These are phyloP conservation scores for Parazoanthus atlanticus DNA, from an alignment of 92 coral and sea anemone species.

Conservation along the genomic window DNA sequence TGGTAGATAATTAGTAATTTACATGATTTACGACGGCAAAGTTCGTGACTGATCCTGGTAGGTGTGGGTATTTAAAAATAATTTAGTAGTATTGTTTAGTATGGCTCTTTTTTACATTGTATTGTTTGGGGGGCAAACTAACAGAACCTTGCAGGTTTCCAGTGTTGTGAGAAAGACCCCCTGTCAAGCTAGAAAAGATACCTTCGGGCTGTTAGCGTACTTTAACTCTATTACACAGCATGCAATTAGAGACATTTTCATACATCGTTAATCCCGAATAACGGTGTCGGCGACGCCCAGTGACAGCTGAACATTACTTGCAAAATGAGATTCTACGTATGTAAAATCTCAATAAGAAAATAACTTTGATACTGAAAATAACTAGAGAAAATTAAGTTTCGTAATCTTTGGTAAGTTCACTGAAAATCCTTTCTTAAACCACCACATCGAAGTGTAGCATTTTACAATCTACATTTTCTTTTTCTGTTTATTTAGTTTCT, in stretches of 20 bases:
- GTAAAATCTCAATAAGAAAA: not conserved
- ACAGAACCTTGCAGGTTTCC: conserved; percentile 31
- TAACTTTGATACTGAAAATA: too few relatives aligned
- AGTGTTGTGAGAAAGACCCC: conserved; percentile 37
- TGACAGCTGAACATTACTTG: not conserved
- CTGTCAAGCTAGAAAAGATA: not conserved
- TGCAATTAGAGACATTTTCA: conserved; percentile 35
- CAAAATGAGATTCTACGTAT: not conserved
- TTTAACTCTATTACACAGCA: conserved; percentile 23
- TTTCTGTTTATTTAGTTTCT: too few relatives aligned
- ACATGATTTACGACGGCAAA: conserved; percentile 21
- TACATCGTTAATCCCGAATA: conserved; percentile 33
- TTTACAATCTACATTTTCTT: too few relatives aligned
- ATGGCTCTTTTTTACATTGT: conserved; percentile 13
- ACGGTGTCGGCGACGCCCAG: conserved; percentile 38
- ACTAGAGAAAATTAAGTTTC: not conserved
- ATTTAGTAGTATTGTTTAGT: conserved; percentile 24
- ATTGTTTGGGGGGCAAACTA: conserved; percentile 20
- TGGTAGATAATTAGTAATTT: conserved; percentile 25
- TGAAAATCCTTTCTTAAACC: not conserved
- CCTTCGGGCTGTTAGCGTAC: conserved; percentile 34
- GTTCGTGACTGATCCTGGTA: conserved; percentile 18
- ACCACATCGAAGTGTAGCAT: not conserved
- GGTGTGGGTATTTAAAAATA: conserved; percentile 11
- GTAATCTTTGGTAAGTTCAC: not conserved